phyloP scores from a whole-genome alignment of 2,888 invertebrate species.

The Sesamia inferens region DNA sequence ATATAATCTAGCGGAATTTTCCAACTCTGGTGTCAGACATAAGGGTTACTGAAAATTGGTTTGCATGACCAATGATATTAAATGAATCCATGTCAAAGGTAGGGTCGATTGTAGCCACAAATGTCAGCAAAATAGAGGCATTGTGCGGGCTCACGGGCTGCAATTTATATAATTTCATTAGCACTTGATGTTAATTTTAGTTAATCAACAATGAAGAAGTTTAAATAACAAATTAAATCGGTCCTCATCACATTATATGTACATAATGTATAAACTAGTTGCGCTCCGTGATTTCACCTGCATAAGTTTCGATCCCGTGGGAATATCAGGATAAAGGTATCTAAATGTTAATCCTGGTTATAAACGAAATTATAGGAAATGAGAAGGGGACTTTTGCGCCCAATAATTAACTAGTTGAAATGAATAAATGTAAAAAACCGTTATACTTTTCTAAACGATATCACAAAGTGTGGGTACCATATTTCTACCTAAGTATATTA shows the following conservation, averaged over 20 bases:
- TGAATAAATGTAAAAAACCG: no score
- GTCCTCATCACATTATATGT: neutral
- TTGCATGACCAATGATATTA: conserved; percentile 15
- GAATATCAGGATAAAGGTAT: no score
- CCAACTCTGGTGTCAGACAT: conserved; percentile 22
- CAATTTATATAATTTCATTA: conserved; percentile 31
- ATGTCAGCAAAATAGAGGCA: conserved; percentile 46
- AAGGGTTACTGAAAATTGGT: conserved; percentile 42
- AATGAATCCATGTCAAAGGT: conserved; percentile 25
- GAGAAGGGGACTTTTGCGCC: no score
- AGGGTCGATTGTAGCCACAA: conserved; percentile 27
- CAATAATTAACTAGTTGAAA: no score
- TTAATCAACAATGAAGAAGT: conserved; percentile 30
- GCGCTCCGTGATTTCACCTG: no score
- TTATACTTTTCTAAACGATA: no score
- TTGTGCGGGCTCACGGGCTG: conserved; percentile 10
- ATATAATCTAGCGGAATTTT: conserved; percentile 53
- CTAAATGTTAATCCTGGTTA: no score
- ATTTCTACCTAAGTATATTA: no score
- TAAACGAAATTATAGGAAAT: no score
- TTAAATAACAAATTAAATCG: conserved; percentile 13
- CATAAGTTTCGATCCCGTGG: no score
- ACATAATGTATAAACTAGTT: no score
- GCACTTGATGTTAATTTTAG: conserved; percentile 33
- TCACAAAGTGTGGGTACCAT: no score